phyloP scores from a whole-genome alignment of 2,888 invertebrate species.

The Pristionchus japonicus region DNA sequence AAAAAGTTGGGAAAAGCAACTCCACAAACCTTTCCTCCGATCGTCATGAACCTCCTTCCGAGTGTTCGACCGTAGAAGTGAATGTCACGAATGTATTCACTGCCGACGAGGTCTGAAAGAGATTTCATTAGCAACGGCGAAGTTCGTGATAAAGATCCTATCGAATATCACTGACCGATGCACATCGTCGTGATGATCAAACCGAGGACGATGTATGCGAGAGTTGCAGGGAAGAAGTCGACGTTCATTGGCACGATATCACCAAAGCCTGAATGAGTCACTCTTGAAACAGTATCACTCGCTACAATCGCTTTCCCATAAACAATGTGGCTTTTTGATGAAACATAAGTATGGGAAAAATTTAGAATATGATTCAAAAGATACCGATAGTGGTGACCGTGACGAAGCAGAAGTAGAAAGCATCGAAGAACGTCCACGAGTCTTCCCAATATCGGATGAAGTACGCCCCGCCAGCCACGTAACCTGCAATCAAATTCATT shows the following conservation, averaged over 20 bases:
- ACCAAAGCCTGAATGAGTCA: slow-evolving; percentile 69
- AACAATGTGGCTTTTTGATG: too few relatives aligned
- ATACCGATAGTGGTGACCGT: slow-evolving; percentile 75
- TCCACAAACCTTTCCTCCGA: slow-evolving; percentile 73
- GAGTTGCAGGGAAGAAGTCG: slow-evolving; percentile 73
- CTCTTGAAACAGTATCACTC: neutral
- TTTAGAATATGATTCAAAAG: too few relatives aligned
- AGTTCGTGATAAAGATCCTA: too few relatives aligned
- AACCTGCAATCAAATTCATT: slow-evolving; percentile 63
- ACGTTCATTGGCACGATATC: slow-evolving; percentile 75
- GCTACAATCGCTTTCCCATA: neutral
- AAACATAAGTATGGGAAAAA: too few relatives aligned
- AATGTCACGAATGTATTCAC: slow-evolving; percentile 75
- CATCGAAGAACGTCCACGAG: slow-evolving; percentile 74
- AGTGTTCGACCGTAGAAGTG: slow-evolving; percentile 75
- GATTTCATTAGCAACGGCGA: neutral
- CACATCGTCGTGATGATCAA: slow-evolving; percentile 75
- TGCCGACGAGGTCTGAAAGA: slow-evolving; percentile 73
- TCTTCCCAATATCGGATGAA: slow-evolving; percentile 74
- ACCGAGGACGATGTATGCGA: slow-evolving; percentile 74
- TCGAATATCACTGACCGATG: slow-evolving; percentile 65
- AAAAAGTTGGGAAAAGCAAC: neutral
- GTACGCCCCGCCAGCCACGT: slow-evolving; percentile 75
- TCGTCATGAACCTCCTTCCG: slow-evolving; percentile 73
- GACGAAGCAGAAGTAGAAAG: slow-evolving; percentile 75